phyloP scores from a whole-genome alignment of 1,140 invertebrate genomes.

The Heliconius hermathena region DNA sequence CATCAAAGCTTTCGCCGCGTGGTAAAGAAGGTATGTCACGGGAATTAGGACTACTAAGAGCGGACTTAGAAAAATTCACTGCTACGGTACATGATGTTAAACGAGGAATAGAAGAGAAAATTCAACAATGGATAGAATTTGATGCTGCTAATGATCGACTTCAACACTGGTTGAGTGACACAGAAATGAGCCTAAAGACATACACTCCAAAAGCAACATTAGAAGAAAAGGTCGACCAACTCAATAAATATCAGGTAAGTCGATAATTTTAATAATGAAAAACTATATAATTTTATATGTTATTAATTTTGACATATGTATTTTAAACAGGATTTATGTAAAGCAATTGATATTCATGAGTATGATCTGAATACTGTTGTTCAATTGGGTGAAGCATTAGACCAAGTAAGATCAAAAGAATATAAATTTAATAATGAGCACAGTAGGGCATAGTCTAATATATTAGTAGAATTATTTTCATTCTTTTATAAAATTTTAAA shows the following conservation, averaged over 20 bases:
- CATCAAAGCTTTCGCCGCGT: slow-evolving; percentile 86
- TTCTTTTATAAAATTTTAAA: slow-evolving; percentile 28
- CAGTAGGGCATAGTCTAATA: slow-evolving; percentile 72
- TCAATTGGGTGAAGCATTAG: slow-evolving; percentile 89
- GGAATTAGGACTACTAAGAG: slow-evolving; percentile 88
- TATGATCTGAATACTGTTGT: slow-evolving; percentile 88
- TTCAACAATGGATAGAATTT: slow-evolving; percentile 95
- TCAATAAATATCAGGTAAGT: slow-evolving; percentile 93
- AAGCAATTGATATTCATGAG: slow-evolving; percentile 87
- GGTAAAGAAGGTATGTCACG: slow-evolving; percentile 91
- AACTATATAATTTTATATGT: background rate
- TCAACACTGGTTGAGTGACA: slow-evolving; percentile 91
- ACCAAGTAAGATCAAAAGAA: slow-evolving; percentile 88
- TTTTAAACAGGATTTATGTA: slow-evolving; percentile 88
- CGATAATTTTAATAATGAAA: background rate
- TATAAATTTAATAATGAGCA: slow-evolving; percentile 55
- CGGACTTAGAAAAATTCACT: slow-evolving; percentile 92
- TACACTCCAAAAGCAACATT: slow-evolving; percentile 91
- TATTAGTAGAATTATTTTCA: slow-evolving; percentile 76
- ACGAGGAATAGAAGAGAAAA: slow-evolving; percentile 90
- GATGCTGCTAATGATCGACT: slow-evolving; percentile 92
- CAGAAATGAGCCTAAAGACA: slow-evolving; percentile 93
- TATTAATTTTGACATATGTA: slow-evolving; percentile 47
- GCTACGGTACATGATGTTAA: slow-evolving; percentile 88
- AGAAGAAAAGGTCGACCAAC: slow-evolving; percentile 95